Percentiles rank a stretch among this genome's conserved stretches.
Conservation (phyloP, 2,797 vertebrate genomes). For the Darevskia mixta region DNA sequence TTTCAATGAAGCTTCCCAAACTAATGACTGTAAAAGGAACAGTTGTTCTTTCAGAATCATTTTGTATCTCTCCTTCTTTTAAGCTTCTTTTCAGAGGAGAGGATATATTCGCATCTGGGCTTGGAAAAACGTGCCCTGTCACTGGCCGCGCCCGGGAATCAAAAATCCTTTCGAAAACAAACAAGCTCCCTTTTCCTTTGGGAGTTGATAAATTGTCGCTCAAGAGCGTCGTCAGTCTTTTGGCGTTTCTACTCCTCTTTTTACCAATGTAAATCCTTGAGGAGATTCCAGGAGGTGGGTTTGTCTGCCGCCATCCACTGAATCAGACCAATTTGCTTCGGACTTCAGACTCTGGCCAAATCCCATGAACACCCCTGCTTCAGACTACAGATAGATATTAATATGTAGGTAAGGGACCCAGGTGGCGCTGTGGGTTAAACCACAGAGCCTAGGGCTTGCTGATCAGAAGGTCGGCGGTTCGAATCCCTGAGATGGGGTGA, state of each 20-base stretch:
- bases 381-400: too few relatives aligned
- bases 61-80: neutral
- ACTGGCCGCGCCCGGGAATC: neutral
- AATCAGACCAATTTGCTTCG: too few relatives aligned
- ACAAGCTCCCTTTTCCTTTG: neutral
- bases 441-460: too few relatives aligned
- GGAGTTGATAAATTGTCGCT: neutral
- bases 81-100: neutral
- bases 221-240: neutral
- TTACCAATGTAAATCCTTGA: neutral
- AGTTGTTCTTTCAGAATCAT: slow-evolving; percentile 21
- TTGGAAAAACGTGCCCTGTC: neutral
- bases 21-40: slow-evolving; percentile 7
- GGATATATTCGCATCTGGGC: neutral
- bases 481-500: too few relatives aligned
- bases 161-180: neutral
- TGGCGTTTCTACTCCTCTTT: neutral
- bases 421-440: too few relatives aligned
- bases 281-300: neutral
- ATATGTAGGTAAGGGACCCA: too few relatives aligned
- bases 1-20: slow-evolving; percentile 23
- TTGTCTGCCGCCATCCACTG: too few relatives aligned
- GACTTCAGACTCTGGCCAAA: too few relatives aligned
- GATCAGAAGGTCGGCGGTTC: too few relatives aligned
- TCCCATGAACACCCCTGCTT: too few relatives aligned